Conservation (phyloP, 2,113 vertebrate genomes). For the Pelmatolapia mariae region DNA sequence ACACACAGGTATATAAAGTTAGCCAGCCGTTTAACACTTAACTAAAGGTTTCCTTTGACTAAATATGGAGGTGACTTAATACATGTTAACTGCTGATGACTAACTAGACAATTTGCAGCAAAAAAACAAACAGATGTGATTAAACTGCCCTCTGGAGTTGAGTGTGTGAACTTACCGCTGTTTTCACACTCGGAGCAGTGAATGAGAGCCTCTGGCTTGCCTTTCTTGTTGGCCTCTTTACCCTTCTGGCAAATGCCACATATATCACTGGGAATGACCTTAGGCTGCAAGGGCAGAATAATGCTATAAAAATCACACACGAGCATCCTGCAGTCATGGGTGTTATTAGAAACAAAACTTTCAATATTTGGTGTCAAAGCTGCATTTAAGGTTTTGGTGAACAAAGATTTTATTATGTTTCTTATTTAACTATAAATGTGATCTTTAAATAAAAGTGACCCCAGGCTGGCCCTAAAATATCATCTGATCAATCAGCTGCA, state of each 20-base stretch:
- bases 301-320: slow-evolving; percentile 83
- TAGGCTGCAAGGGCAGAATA: slow-evolving; percentile 99
- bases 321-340: slow-evolving; percentile 22
- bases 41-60: not conserved
- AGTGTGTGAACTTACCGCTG: slow-evolving; percentile 85
- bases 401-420: not conserved
- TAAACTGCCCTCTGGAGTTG: not conserved
- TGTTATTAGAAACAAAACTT: not conserved
- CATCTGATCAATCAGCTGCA: not conserved
- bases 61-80: not conserved
- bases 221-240: slow-evolving; percentile 98
- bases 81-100: not conserved
- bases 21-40: not conserved
- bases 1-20: not conserved
- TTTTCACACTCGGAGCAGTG: slow-evolving; percentile 99
- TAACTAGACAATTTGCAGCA: not conserved
- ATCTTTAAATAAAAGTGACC: not conserved
- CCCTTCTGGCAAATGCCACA: slow-evolving; percentile 99
- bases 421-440: not conserved
- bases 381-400: not conserved
- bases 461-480: not conserved
- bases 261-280: slow-evolving; percentile 98
- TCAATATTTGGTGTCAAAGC: not conserved
- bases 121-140: not conserved
- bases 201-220: slow-evolving; percentile 93